phyloP scores from a whole-genome alignment of 2,113 vertebrate genomes.

The Collichthys lucidus region DNA sequence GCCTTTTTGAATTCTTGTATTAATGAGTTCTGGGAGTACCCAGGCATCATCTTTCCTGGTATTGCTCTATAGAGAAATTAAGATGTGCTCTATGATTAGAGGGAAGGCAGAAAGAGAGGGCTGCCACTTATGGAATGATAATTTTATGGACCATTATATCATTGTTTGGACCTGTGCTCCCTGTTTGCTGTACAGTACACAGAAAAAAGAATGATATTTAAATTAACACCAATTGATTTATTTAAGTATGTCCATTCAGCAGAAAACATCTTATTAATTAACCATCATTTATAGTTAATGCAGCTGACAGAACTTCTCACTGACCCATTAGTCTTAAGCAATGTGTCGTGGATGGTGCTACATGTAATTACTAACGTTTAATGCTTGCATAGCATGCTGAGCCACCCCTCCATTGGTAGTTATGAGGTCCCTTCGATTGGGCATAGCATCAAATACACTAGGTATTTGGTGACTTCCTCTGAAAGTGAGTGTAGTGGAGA shows the following conservation, averaged over 20 bases:
- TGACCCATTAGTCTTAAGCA: background rate
- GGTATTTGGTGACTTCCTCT: background rate
- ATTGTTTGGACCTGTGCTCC: background rate
- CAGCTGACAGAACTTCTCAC: background rate
- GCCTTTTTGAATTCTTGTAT: constrained; percentile 21
- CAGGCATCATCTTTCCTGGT: constrained; percentile 11
- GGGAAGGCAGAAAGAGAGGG: background rate
- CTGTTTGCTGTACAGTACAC: background rate
- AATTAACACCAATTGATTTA: background rate
- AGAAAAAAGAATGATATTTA: background rate
- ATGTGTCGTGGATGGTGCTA: background rate
- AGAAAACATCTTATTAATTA: background rate
- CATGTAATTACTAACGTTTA: background rate
- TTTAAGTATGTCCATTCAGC: background rate
- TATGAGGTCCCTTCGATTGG: background rate
- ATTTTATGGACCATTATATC: background rate
- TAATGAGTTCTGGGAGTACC: constrained; percentile 59
- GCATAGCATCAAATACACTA: background rate
- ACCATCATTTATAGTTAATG: background rate
- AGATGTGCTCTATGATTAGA: background rate
- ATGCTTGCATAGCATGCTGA: background rate
- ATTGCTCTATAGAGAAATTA: constrained; percentile 41
- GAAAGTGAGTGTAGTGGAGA: background rate
- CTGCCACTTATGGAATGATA: background rate
- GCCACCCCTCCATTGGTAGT: too few species aligned